Evolutionary conservation across 2,888 invertebrate species (phyloP).

Genomic region (Linnaemya tessellans): DNA sequence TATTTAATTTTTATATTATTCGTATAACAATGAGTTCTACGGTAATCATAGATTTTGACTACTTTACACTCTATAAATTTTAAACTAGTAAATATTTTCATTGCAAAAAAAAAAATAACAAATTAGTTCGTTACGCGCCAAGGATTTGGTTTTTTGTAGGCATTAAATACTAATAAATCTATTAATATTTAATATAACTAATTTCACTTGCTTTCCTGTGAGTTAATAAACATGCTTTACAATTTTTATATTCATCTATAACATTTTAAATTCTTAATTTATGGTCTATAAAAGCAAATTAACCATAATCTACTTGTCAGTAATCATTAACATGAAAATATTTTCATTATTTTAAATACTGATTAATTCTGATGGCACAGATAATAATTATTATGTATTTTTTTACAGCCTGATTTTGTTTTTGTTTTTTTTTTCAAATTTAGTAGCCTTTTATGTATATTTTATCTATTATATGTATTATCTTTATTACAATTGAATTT

Average conservation of each 20-base stretch:
- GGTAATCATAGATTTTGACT: too few relatives aligned
- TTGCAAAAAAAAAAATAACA: too few relatives aligned
- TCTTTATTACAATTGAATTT: conserved; percentile 11
- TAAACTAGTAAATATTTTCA: too few relatives aligned
- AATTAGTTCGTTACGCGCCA: too few relatives aligned
- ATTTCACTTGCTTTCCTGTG: too few relatives aligned
- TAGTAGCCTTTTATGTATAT: not conserved
- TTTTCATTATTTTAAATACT: not conserved
- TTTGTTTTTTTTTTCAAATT: conserved; percentile 9
- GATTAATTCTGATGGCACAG: conserved; percentile 7
- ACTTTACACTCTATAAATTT: too few relatives aligned
- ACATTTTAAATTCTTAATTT: not conserved
- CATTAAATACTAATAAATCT: too few relatives aligned
- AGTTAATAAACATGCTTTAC: not conserved
- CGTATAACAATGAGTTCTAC: too few relatives aligned
- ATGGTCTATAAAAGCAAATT: not conserved
- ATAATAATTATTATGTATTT: conserved; percentile 25
- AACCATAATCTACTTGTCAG: conserved; percentile 31
- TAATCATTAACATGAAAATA: conserved; percentile 5
- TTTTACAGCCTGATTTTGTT: not conserved
- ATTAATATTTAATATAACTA: too few relatives aligned
- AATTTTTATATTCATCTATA: not conserved
- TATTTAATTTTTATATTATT: too few relatives aligned
- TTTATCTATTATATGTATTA: conserved; percentile 5
- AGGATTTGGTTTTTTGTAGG: too few relatives aligned